Conservation (phyloP, 1,140 invertebrate species). For the Zaprionus camerounensis region DNA sequence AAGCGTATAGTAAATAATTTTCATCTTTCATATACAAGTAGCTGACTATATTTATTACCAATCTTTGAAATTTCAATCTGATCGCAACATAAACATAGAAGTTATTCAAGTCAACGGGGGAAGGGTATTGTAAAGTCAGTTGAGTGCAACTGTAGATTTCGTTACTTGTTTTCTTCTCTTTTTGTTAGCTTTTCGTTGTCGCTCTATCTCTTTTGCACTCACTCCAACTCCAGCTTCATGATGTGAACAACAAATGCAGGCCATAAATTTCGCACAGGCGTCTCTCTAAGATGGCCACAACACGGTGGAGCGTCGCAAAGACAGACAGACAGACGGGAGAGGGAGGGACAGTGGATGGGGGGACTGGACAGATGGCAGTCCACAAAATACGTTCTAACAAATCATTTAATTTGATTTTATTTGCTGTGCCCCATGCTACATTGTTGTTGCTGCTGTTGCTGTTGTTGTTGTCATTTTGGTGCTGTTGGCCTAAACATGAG, state of each 20-base stretch:
- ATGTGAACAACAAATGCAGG: slow-evolving; percentile 52
- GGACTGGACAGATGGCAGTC: slow-evolving; percentile 15
- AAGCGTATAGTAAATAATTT: no score
- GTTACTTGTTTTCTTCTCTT: slow-evolving; percentile 29
- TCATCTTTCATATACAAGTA: no score
- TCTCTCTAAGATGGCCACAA: slow-evolving; percentile 42
- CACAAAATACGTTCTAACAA: slow-evolving; percentile 43
- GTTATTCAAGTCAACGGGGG: no score
- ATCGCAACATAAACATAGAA: no score
- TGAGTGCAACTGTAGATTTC: slow-evolving; percentile 4
- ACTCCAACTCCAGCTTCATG: slow-evolving; percentile 27
- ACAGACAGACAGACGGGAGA: background rate
- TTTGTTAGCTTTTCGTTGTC: background rate
- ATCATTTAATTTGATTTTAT: slow-evolving; percentile 63
- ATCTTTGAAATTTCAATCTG: no score
- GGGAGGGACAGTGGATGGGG: background rate
- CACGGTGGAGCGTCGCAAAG: slow-evolving; percentile 6
- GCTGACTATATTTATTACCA: no score
- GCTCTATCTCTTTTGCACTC: background rate
- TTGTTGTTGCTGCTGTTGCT: slow-evolving; percentile 38
- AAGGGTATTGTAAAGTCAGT: no score
- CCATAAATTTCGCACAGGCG: slow-evolving; percentile 55
- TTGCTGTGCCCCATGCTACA: slow-evolving; percentile 40
- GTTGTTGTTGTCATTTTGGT: slow-evolving; percentile 21
- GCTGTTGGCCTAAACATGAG: slow-evolving; percentile 58